Conservation (phyloP, 2,113 vertebrate species). For the Lanius collurio region DNA sequence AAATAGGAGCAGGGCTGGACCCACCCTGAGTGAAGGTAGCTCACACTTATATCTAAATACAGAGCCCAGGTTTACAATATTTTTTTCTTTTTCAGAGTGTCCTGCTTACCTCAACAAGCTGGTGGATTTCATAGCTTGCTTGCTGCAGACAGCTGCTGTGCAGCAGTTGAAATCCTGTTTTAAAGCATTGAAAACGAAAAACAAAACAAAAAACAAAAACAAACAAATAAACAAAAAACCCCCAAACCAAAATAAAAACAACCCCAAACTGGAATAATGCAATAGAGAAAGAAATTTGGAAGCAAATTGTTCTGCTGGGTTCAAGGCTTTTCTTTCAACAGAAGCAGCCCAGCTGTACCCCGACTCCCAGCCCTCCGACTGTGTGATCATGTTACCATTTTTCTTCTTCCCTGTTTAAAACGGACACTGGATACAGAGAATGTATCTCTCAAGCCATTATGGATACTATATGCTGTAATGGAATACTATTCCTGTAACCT, state of each 20-base stretch:
- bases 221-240: no score
- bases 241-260: no score
- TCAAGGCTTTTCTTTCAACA: constrained; percentile 10
- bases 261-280: not conserved
- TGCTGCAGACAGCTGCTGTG: not conserved
- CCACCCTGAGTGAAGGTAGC: not conserved
- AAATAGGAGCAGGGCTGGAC: rapidly evolving
- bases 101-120: not conserved
- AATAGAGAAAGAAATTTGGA: not conserved
- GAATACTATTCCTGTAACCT: constrained; percentile 59
- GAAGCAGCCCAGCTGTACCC: constrained; percentile 50
- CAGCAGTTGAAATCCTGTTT: not conserved
- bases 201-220: no score
- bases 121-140: not conserved
- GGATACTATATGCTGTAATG: constrained; percentile 55
- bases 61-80: not conserved
- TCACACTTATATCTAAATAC: not conserved
- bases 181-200: not conserved
- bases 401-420: constrained; percentile 26
- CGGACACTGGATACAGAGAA: constrained; percentile 61
- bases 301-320: not conserved
- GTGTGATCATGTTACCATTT: constrained; percentile 5
- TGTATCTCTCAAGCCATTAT: constrained; percentile 58
- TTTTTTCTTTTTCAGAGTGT: not conserved
- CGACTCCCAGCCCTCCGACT: not conserved